phyloP scores from a whole-genome alignment of 1,140 invertebrate genomes.

The Zeugodacus cucurbitae region DNA sequence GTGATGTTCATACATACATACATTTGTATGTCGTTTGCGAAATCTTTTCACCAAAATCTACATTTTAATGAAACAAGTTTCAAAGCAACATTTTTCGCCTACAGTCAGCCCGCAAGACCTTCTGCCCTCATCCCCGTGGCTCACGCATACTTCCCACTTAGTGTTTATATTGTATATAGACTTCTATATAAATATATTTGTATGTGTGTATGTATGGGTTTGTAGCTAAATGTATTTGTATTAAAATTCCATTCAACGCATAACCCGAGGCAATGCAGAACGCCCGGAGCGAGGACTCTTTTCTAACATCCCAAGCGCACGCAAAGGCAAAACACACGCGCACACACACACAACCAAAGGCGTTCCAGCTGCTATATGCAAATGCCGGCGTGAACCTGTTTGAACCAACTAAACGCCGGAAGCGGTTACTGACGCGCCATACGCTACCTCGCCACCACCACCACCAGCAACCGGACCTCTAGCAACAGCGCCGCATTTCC shows the following conservation, averaged over 20 bases:
- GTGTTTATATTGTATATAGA: too few relatives aligned
- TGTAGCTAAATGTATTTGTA: not conserved
- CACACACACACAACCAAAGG: not conserved
- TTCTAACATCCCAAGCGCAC: slow-evolving; percentile 4
- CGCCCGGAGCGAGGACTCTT: not conserved
- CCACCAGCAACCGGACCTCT: not conserved
- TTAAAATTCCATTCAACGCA: slow-evolving; percentile 41
- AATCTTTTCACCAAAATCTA: not conserved
- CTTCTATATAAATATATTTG: not conserved
- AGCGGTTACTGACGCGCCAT: slow-evolving; percentile 21
- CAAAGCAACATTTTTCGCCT: slow-evolving; percentile 19
- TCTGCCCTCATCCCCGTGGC: not conserved
- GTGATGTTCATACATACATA: not conserved
- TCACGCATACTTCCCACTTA: too few relatives aligned
- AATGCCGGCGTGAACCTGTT: not conserved
- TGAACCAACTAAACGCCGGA: slow-evolving; percentile 29
- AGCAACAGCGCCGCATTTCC: not conserved
- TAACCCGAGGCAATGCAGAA: not conserved
- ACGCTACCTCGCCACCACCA: not conserved
- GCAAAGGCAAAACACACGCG: slow-evolving; percentile 8
- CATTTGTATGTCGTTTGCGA: not conserved
- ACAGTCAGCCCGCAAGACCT: not conserved
- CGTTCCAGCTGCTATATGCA: not conserved
- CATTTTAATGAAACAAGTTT: slow-evolving; percentile 15
- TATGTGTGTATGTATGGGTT: not conserved